A percentile compares a stretch with the other conserved stretches of the same genome.
Conservation (phyloP, 2,888 invertebrate genomes). For the Cactoblastis cactorum region DNA sequence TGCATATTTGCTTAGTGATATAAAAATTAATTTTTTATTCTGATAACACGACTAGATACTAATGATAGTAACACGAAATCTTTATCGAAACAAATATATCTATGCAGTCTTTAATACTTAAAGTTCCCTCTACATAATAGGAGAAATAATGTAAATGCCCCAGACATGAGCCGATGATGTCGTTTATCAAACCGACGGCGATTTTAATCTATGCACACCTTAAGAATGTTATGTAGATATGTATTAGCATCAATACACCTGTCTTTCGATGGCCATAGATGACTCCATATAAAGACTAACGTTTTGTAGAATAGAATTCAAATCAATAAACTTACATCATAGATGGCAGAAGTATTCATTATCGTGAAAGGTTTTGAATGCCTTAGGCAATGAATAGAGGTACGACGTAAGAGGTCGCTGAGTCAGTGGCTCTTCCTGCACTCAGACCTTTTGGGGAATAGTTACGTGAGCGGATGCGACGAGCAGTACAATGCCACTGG, state of each 20-base stretch:
- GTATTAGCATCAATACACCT: conserved; percentile 31
- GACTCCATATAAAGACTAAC: conserved; percentile 38
- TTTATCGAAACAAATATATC: too few species aligned
- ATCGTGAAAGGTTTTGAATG: conserved; percentile 59
- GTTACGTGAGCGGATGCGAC: conserved; percentile 67
- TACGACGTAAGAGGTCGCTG: conserved; percentile 55
- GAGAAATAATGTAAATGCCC: background rate
- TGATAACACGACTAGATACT: too few species aligned
- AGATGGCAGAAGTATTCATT: conserved; percentile 38
- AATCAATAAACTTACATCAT: conserved; percentile 63
- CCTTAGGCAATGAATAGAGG: conserved; percentile 32
- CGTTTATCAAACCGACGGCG: background rate
- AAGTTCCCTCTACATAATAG: too few species aligned
- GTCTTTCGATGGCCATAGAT: conserved; percentile 20
- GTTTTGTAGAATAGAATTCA: conserved; percentile 42
- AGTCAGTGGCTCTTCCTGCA: conserved; percentile 72
- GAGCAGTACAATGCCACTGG: conserved; percentile 52
- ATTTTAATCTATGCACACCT: conserved; percentile 12
- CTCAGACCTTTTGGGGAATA: conserved; percentile 58
- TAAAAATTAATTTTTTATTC: too few species aligned
- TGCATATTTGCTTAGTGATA: too few species aligned
- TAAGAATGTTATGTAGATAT: conserved; percentile 13
- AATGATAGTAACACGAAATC: too few species aligned
- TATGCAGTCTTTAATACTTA: too few species aligned
- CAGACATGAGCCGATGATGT: background rate